Base-by-base conservation (phyloP, 2,113 vertebrate species). In the Myrmophylax atrothorax region DNA sequence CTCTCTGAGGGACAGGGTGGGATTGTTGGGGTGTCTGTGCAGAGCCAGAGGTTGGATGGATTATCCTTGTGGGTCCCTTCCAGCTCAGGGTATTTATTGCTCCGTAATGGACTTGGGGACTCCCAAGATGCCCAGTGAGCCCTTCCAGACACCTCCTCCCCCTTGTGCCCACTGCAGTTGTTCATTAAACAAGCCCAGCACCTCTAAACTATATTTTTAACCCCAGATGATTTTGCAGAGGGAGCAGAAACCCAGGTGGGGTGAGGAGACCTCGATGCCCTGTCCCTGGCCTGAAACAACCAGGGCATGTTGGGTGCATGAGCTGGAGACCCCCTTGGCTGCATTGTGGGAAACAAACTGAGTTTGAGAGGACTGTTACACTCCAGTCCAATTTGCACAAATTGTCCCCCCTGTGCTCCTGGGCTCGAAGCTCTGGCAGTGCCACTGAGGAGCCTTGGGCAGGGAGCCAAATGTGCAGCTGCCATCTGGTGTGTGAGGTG, bases 281-380 rank as follows among this genome's bases (percentile, higher is more conserved):
- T 23, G 68, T 53, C 49, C 62, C 16, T 70, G 62, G 19, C 52
- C 38, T 29, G 38, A 31, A 64, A 22, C 59, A 78, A 10, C 15
- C 1, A 0, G 22, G 59, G 13, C 47, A 35, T 1, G 0, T 2
- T 18, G 29, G 12, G 23, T 6, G 25, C 9, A 4, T 15, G 17
- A 60, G 38, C 31, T 55, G 10, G 33, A 76, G 26, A 44, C 12
- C 7, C 68, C 50, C 9, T 60, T 12, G 25, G 26, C 62, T 35
- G 37, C 66, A 23, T 26, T 6, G 0, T 0, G 0, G 50, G 58
- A 85, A 86, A 75, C 2, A 12, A 62, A 47, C 29, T 25, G 55
- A 42, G 18, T 47, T 69, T 25, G 40, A 78, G 64, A 64, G 0
- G 0, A 25, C 14, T 0, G 0, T 13, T 6, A 2, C 1, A 2